A percentile compares a stretch with the other conserved stretches of the same genome.
These are phyloP conservation scores for Hedya salicella DNA, from an alignment of 2,888 invertebrate genomes.

Conservation along the genomic window DNA sequence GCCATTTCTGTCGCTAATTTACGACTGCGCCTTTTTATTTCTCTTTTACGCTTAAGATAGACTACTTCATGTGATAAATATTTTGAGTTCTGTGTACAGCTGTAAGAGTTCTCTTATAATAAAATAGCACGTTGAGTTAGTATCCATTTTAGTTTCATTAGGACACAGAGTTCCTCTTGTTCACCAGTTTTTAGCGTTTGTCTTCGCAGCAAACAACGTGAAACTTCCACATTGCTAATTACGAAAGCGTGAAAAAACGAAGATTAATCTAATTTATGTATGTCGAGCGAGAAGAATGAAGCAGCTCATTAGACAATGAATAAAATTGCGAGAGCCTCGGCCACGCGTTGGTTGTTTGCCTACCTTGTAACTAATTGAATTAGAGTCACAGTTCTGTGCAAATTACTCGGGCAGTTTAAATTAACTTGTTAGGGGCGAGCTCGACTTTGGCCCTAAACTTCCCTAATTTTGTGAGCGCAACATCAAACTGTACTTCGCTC, in stretches of 20 bases:
- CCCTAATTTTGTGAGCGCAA: slow-evolving; percentile 82
- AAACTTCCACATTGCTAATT: slow-evolving; percentile 30
- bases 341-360: slow-evolving; percentile 70
- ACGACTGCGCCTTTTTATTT: slow-evolving; percentile 24
- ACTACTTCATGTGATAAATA: background rate
- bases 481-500: slow-evolving; percentile 82
- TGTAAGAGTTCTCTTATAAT: background rate
- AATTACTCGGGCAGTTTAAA: slow-evolving; percentile 82
- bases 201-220: slow-evolving; percentile 5
- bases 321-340: slow-evolving; percentile 44
- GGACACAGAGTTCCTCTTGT: background rate
- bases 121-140: background rate
- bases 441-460: slow-evolving; percentile 82
- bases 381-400: slow-evolving; percentile 79
- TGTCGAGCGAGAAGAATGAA: slow-evolving; percentile 30
- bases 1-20: slow-evolving; percentile 27
- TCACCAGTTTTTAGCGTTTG: background rate
- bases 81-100: background rate
- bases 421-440: slow-evolving; percentile 79
- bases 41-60: background rate
- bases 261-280: slow-evolving; percentile 32
- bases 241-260: slow-evolving; percentile 27
- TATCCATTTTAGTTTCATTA: slow-evolving; percentile 5
- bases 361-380: slow-evolving; percentile 80
- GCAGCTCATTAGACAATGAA: slow-evolving; percentile 30